Percentiles rank a stretch among this genome's conserved stretches.
phyloP scores from a whole-genome alignment of 2,113 vertebrate genomes.

The Oryzias javanicus region DNA sequence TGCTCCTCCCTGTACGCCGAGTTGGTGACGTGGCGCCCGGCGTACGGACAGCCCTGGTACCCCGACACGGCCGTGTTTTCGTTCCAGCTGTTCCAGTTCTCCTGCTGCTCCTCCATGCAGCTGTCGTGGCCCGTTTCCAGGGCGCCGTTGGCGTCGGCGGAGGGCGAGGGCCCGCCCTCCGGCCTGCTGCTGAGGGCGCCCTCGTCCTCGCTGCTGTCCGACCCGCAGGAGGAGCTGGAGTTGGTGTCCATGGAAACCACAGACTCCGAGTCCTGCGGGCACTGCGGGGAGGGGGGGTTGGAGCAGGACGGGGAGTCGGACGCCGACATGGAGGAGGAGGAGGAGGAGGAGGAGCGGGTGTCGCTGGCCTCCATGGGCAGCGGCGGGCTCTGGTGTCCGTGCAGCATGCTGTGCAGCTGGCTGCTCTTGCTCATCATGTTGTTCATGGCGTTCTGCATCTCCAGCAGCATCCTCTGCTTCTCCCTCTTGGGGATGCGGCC shows the following conservation, averaged over 20 bases:
- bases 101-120: slow-evolving; percentile 67
- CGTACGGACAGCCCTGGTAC: slow-evolving; percentile 69
- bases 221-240: slow-evolving; percentile 69
- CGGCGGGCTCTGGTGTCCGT: slow-evolving; percentile 55
- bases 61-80: slow-evolving; percentile 47
- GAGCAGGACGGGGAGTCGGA: slow-evolving; percentile 60
- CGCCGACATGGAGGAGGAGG: slow-evolving; percentile 62
- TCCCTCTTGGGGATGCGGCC: slow-evolving; percentile 97
- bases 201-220: slow-evolving; percentile 91
- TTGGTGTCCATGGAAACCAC: slow-evolving; percentile 75
- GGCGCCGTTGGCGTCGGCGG: slow-evolving; percentile 49
- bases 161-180: slow-evolving; percentile 58
- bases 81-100: slow-evolving; percentile 73
- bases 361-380: slow-evolving; percentile 60
- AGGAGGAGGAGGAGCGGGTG: slow-evolving; percentile 68
- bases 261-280: slow-evolving; percentile 63
- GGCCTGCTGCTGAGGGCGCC: slow-evolving; percentile 76
- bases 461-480: slow-evolving; percentile 96
- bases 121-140: slow-evolving; percentile 61
- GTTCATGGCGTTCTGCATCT: slow-evolving; percentile 99
- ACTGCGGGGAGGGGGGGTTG: slow-evolving; percentile 68
- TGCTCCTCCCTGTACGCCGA: slow-evolving; percentile 79
- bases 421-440: slow-evolving; percentile 91
- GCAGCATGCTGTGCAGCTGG: slow-evolving; percentile 74
- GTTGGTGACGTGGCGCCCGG: slow-evolving; percentile 65